Conservation (phyloP, 2,113 vertebrate genomes). For the Puffinus mauretanicus region DNA sequence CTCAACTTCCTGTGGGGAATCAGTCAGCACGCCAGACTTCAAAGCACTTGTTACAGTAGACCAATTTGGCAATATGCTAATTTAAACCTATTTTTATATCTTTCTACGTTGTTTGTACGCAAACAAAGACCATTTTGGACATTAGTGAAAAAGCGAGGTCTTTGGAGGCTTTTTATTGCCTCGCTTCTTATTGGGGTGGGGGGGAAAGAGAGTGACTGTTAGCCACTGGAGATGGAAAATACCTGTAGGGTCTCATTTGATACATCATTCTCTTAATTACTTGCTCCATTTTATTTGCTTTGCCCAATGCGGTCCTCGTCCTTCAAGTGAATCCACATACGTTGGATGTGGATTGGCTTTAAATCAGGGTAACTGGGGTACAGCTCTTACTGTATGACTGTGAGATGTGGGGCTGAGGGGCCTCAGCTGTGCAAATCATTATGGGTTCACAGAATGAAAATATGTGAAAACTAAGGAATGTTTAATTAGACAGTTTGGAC, state of each 20-base stretch:
- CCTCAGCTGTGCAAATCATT: not conserved
- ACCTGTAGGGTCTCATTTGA: not conserved
- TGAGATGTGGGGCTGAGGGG: not conserved
- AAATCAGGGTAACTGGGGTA: not conserved
- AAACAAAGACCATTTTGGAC: slow-evolving; percentile 60
- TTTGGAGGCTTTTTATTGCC: slow-evolving; percentile 16
- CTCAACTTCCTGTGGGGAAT: slow-evolving; percentile 65
- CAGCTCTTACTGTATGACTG: not conserved
- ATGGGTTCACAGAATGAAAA: not conserved
- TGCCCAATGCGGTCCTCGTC: not conserved
- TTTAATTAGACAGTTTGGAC: not conserved
- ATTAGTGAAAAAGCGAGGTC: not conserved
- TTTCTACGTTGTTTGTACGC: slow-evolving; percentile 25
- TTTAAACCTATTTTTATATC: slow-evolving; percentile 63
- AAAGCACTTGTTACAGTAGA: slow-evolving; percentile 64
- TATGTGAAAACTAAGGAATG: not conserved
- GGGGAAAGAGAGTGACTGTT: not conserved
- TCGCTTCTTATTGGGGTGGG: not conserved
- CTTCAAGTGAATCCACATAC: not conserved
- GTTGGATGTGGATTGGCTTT: not conserved
- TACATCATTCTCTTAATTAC: not conserved
- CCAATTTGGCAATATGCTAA: slow-evolving; percentile 70
- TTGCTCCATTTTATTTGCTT: not conserved
- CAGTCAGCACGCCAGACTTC: slow-evolving; percentile 63
- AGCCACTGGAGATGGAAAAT: not conserved